Conservation (phyloP, 2,888 invertebrate species). For the Tridacna crocea region DNA sequence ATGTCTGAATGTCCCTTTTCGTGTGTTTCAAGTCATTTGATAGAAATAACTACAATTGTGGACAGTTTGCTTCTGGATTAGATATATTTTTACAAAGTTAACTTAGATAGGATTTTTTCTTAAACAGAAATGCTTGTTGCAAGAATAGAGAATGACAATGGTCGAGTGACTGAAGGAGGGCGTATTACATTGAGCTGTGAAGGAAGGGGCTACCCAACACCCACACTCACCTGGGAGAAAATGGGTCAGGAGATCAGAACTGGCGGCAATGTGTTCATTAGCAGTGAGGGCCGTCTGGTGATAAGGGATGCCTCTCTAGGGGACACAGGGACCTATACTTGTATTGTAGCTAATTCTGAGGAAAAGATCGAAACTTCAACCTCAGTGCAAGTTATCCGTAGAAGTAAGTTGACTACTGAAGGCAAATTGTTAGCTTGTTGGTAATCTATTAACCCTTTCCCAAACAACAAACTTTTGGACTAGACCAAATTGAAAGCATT, state of each 20-base stretch:
- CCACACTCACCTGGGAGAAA: slow-evolving; percentile 75
- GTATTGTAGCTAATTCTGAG: slow-evolving; percentile 73
- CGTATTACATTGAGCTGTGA: slow-evolving; percentile 75
- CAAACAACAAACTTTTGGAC: too few relatives aligned
- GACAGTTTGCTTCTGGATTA: too few relatives aligned
- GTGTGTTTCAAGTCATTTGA: too few relatives aligned
- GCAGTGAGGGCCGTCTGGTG: slow-evolving; percentile 68
- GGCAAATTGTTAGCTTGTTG: too few relatives aligned
- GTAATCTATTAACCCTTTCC: too few relatives aligned
- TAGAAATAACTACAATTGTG: too few relatives aligned
- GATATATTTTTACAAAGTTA: too few relatives aligned
- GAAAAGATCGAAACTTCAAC: slow-evolving; percentile 72
- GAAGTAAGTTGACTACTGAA: slow-evolving; percentile 65
- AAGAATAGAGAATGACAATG: slow-evolving; percentile 71
- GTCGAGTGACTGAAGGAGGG: slow-evolving; percentile 72
- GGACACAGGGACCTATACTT: slow-evolving; percentile 79
- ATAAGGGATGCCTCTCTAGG: slow-evolving; percentile 72
- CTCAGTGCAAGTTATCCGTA: slow-evolving; percentile 72
- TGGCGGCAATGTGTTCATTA: slow-evolving; percentile 63
- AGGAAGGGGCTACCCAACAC: slow-evolving; percentile 76
- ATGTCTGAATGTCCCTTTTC: too few relatives aligned
- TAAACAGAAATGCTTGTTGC: slow-evolving; percentile 73
- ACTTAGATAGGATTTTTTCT: neutral
- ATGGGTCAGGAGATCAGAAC: slow-evolving; percentile 68
- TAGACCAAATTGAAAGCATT: too few relatives aligned